These are phyloP conservation scores for Adelphocoris suturalis DNA, from an alignment of 2,888 invertebrate genomes.

Conservation along the genomic window DNA sequence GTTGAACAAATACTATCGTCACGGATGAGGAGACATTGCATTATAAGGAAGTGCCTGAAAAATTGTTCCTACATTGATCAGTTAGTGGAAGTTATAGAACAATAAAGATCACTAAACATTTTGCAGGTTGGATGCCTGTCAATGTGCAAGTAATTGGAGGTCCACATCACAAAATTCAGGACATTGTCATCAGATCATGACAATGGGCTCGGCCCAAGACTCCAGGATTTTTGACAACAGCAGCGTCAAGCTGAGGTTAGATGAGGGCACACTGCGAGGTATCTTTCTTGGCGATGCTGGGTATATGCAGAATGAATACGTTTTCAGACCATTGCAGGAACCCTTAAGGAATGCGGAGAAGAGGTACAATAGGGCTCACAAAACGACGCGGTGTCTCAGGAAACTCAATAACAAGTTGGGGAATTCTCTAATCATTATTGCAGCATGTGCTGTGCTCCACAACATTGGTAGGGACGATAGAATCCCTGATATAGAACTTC, in stretches of 20 bases:
- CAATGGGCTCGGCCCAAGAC: neutral
- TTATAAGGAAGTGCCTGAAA: too few relatives aligned
- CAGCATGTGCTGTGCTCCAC: neutral
- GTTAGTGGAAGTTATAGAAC: too few relatives aligned
- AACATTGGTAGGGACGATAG: neutral
- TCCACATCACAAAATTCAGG: neutral
- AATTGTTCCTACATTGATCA: too few relatives aligned
- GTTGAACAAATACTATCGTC: too few relatives aligned
- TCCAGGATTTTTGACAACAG: conserved; percentile 4
- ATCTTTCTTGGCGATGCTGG: neutral
- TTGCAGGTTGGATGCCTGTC: conserved; percentile 15
- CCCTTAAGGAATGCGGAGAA: neutral
- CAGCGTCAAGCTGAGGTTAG: neutral
- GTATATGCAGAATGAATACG: neutral
- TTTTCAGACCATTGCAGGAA: neutral
- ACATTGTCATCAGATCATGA: neutral
- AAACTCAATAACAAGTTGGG: neutral
- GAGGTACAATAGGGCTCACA: conserved; percentile 16
- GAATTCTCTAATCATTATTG: too few relatives aligned
- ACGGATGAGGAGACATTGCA: too few relatives aligned
- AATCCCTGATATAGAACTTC: too few relatives aligned
- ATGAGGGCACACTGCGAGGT: neutral
- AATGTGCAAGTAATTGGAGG: conserved; percentile 20
- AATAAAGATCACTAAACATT: too few relatives aligned
- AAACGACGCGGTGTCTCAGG: conserved; percentile 1